Base-by-base conservation (phyloP, 23 tunicate species). In the Ciona savignyi region DNA sequence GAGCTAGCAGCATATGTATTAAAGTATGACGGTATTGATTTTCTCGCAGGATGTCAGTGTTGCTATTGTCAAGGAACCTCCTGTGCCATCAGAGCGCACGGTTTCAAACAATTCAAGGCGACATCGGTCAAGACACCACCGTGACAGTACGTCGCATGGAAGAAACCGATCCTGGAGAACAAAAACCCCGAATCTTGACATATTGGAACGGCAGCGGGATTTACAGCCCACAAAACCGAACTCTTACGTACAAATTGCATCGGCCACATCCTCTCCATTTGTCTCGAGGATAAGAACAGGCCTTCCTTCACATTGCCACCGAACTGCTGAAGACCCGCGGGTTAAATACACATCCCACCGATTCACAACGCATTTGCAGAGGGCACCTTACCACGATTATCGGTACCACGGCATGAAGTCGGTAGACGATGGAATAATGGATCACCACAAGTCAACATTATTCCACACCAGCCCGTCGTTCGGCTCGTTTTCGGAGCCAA, bases 191-290 rank as follows among this genome's bases (percentile, higher is more conserved):
- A 78, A 81, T 63, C 76, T 91, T 51, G 86, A 84, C 77, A 49
- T 83, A 49, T 75, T 85, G 27, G 83, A 84, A 33, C 78, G 88
- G 6, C 83, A 70, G 26, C 66, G 91, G 23, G 91, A 84, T 67
- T 65, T 80, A 56, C 84, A 91, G 34, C 97, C 97, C 56, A 84
- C 97, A 48, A 88, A 91, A 49, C 86, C 80, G 60, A 91, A 91
- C 77, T 85, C 97, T 6, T 91, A 91, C 78, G 97, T 91, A 4
- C 89, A 86, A 35, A 66, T 91, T 11, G 70, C 96, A 29, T 87
- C 94, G 35, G 61, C 83, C 2, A 67, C 65, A 33, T 33, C 51
- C 11, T 72, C 76, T 27, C 64, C 33, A 63, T 30, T 42, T 25
- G 15, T 22, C 15, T 42, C 49, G 20, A 63, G 76, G 60, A 27